These are phyloP conservation scores for Ectropis grisescens DNA, from an alignment of 1,140 invertebrate species.

Conservation along the genomic window DNA sequence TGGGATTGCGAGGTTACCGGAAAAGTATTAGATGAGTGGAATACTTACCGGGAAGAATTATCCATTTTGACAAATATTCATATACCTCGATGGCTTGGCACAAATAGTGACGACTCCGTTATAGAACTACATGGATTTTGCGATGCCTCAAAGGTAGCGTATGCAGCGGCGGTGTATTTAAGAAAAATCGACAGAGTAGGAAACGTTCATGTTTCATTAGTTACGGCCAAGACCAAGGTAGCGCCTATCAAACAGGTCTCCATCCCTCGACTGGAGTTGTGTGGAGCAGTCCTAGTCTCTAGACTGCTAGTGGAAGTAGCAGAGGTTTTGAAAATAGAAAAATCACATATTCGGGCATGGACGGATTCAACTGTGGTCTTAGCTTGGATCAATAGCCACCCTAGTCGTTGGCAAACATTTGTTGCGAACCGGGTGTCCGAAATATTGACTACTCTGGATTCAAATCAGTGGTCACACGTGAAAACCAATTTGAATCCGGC, in stretches of 20 bases:
- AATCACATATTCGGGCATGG: neutral
- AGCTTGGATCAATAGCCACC: neutral
- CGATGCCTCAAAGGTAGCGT: slow-evolving; percentile 1
- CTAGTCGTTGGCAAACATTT: neutral
- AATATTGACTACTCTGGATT: slow-evolving; percentile 4
- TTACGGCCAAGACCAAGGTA: too few species aligned
- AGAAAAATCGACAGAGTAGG: neutral
- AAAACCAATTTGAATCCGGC: slow-evolving; percentile 4
- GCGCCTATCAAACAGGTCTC: too few species aligned
- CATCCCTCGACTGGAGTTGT: too few species aligned
- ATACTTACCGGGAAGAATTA: neutral
- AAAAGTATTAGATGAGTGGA: neutral
- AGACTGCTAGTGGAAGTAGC: slow-evolving; percentile 1
- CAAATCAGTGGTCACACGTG: slow-evolving; percentile 3
- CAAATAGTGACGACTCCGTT: neutral
- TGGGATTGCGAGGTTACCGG: neutral
- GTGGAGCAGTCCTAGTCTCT: too few species aligned
- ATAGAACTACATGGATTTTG: slow-evolving; percentile 1
- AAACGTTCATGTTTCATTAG: too few species aligned
- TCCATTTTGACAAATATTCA: neutral
- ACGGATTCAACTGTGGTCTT: too few species aligned
- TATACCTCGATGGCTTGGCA: neutral
- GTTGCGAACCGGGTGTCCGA: slow-evolving; percentile 2
- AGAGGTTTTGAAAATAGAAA: neutral
- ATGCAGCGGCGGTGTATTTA: neutral